phyloP scores from a whole-genome alignment of 2,113 vertebrate genomes.

The Tapirus terrestris region DNA sequence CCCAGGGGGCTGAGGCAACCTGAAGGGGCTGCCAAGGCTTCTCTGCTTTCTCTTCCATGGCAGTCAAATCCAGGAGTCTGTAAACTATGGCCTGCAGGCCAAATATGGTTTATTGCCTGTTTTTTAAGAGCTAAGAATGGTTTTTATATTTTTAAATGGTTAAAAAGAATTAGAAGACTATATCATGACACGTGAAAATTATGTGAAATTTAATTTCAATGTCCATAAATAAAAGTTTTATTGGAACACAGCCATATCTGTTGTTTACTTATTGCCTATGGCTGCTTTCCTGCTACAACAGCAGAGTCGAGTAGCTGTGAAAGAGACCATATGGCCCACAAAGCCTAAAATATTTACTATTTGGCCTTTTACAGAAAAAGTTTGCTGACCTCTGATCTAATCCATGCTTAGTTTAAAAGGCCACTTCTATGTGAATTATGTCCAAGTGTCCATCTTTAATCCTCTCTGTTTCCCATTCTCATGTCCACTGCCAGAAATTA shows the following conservation, averaged over 20 bases:
- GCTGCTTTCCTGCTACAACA: not conserved
- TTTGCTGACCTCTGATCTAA: not conserved
- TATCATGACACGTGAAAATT: not conserved
- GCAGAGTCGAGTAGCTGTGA: not conserved
- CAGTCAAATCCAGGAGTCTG: not conserved
- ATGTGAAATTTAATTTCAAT: not conserved
- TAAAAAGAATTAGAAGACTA: constrained; percentile 2
- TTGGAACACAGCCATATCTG: not conserved
- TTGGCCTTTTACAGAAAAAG: not conserved
- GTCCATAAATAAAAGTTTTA: constrained; percentile 15
- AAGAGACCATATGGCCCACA: not conserved
- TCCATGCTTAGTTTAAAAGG: constrained; percentile 18
- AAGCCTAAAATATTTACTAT: not conserved
- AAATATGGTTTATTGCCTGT: not conserved
- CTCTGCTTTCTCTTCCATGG: not conserved
- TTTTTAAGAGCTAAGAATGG: not conserved
- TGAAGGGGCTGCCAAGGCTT: not conserved
- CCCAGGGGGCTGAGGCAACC: not conserved
- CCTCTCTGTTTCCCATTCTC: not conserved
- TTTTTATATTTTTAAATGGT: constrained; percentile 34
- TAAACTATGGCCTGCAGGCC: not conserved
- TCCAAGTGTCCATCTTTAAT: not conserved
- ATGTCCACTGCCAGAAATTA: not conserved
- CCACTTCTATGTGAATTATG: not conserved
- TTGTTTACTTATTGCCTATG: not conserved